Base-by-base conservation (phyloP, 2,113 vertebrate genomes). In the Athene noctua region DNA sequence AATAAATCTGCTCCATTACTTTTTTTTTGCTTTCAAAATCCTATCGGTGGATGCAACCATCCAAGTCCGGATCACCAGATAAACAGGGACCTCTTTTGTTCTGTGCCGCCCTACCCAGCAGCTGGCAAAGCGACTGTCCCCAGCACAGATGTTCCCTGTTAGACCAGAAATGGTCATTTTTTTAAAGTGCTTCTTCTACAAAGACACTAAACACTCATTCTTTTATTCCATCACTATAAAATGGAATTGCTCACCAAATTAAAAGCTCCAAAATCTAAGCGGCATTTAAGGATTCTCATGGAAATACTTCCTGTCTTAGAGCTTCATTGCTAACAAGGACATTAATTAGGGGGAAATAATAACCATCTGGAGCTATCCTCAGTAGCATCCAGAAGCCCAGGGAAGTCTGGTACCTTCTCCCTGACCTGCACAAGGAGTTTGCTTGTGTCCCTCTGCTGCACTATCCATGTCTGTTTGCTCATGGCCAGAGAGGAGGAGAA, bases 81-180 rank as follows among this genome's bases (percentile, higher is more conserved):
- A 58, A 94, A 94, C 91, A 97, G 97, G 97, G 89, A 91, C 42
- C 34, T 59, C 85, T 80, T 96, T 95, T 97, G 95, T 94, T 92
- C 82, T 57, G 3, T 11, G 6, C 55, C 18, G 34, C 66, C 67
- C 78, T 89, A 62, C 88, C 54, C 49, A 66, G 61, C 77, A 94
- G 93, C 70, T 89, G 71, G 70, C 84, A 82, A 75, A 96, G 86
- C 12, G 11, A 66, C 71, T 4, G 5, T 20, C 49, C 90, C 68
- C 12, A 0, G 71, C 68, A 46, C 92, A 97, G 95, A 87, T 96
- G 94, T 42, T 95, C 93, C 87, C 61, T n/a, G 96, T 91, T 97
- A 97, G 51, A 51, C 75, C 74, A 23, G 62, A 89, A 95, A 86
- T 25, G 75, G 78, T 38, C 52, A 30, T 86, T 75, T 52, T 54